Conservation (phyloP, 2,888 invertebrate genomes). For the Coleophora flavipennella region DNA sequence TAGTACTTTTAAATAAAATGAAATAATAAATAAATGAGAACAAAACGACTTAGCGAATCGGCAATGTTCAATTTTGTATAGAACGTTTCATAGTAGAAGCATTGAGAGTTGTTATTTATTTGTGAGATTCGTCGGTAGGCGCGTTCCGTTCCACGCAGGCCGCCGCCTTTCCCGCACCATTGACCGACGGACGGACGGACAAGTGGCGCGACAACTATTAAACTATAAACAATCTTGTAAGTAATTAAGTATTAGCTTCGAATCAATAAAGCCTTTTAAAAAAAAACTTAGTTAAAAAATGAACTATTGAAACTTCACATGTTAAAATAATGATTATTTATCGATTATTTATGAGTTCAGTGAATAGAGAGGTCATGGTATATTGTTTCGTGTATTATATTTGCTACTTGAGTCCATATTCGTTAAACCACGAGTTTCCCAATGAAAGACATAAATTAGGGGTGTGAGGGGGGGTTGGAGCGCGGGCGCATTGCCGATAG, state of each 20-base stretch:
- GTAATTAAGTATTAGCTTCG: constrained; percentile 72
- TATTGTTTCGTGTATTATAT: constrained; percentile 62
- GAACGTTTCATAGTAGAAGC: constrained; percentile 69
- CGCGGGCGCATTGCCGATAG: neutral
- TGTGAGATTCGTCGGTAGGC: constrained; percentile 43
- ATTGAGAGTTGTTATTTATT: constrained; percentile 67
- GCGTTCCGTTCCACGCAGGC: constrained; percentile 24
- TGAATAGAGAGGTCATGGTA: constrained; percentile 56
- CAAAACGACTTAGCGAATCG: constrained; percentile 64
- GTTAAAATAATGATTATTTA: constrained; percentile 63
- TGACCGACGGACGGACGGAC: constrained; percentile 17
- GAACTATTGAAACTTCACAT: constrained; percentile 66
- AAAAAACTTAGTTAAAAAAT: constrained; percentile 60
- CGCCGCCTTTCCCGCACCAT: constrained; percentile 16
- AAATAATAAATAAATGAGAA: constrained; percentile 27
- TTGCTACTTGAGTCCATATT: constrained; percentile 60
- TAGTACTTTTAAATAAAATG: constrained; percentile 32
- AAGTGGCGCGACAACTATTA: constrained; percentile 50
- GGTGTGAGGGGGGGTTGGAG: constrained; percentile 31
- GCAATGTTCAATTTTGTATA: constrained; percentile 72
- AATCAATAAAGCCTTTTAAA: constrained; percentile 71
- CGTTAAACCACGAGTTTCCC: constrained; percentile 65
- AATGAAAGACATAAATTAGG: constrained; percentile 71
- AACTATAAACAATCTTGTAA: constrained; percentile 70
- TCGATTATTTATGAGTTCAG: constrained; percentile 64